These are phyloP conservation scores for Cettia cetti DNA, from an alignment of 2,113 vertebrate genomes.

Conservation along the genomic window DNA sequence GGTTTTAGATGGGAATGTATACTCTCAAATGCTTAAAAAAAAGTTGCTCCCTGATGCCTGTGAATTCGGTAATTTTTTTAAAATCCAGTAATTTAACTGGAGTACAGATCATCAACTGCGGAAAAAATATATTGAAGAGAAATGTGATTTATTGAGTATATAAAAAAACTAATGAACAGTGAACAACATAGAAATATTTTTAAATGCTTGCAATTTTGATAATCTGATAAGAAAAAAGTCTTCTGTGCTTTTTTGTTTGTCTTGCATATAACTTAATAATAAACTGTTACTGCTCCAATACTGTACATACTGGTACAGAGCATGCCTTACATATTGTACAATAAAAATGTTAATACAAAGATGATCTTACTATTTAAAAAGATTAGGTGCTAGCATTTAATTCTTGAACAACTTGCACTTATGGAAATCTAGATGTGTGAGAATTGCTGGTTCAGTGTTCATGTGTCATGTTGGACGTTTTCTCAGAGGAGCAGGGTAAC, in stretches of 20 bases:
- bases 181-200: neutral
- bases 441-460: neutral
- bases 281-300: neutral
- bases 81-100: neutral
- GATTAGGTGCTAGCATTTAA: neutral
- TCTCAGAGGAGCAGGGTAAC: neutral
- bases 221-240: neutral
- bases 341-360: neutral
- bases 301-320: neutral
- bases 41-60: neutral
- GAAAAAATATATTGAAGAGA: neutral
- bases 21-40: neutral
- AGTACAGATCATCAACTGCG: neutral
- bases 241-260: neutral
- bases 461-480: neutral
- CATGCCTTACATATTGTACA: neutral
- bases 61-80: fast-evolving
- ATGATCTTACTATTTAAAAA: neutral
- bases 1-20: neutral
- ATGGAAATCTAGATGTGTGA: neutral
- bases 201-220: neutral
- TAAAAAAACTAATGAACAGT: neutral
- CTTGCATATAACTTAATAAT: neutral
- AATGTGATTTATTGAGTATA: neutral
- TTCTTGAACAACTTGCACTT: neutral